Evolutionary conservation across 2,888 invertebrate species (phyloP).

Genomic region (Selenia dentaria): DNA sequence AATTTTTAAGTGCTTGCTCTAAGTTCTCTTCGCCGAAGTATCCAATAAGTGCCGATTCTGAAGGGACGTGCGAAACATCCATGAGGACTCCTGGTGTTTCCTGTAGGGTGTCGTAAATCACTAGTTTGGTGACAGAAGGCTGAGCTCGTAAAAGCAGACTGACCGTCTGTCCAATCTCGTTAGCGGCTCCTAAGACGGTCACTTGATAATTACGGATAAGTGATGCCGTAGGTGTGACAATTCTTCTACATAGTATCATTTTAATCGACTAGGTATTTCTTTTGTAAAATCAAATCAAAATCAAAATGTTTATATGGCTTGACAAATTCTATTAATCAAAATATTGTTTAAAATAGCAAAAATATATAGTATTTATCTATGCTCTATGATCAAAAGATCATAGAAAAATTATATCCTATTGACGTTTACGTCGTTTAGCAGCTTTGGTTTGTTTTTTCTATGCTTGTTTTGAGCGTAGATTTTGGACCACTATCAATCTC

Average conservation of each 20-base stretch:
- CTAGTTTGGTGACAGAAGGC: conserved; percentile 82
- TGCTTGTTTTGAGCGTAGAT: too few species aligned
- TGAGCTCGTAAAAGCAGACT: conserved; percentile 85
- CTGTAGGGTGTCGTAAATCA: conserved; percentile 79
- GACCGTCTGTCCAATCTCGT: conserved; percentile 80
- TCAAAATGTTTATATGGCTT: too few species aligned
- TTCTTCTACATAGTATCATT: conserved; percentile 34
- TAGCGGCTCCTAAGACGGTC: conserved; percentile 69
- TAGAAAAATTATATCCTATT: too few species aligned
- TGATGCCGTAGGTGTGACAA: conserved; percentile 17
- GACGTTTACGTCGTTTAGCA: too few species aligned
- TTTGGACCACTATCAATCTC: too few species aligned
- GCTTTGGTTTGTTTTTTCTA: too few species aligned
- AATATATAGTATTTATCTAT: too few species aligned
- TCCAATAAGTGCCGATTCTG: conserved; percentile 53
- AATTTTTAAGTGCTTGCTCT: conserved; percentile 70
- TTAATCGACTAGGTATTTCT: conserved; percentile 1
- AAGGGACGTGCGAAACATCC: conserved; percentile 76
- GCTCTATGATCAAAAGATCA: too few species aligned
- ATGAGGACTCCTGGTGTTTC: conserved; percentile 66
- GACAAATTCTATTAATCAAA: too few species aligned
- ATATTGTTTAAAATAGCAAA: too few species aligned
- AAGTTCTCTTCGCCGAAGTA: conserved; percentile 55
- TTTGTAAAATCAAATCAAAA: too few species aligned
- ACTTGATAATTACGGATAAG: conserved; percentile 52